These are phyloP conservation scores for Pseudopleuronectes americanus DNA, from an alignment of 2,797 vertebrate species.

Conservation along the genomic window DNA sequence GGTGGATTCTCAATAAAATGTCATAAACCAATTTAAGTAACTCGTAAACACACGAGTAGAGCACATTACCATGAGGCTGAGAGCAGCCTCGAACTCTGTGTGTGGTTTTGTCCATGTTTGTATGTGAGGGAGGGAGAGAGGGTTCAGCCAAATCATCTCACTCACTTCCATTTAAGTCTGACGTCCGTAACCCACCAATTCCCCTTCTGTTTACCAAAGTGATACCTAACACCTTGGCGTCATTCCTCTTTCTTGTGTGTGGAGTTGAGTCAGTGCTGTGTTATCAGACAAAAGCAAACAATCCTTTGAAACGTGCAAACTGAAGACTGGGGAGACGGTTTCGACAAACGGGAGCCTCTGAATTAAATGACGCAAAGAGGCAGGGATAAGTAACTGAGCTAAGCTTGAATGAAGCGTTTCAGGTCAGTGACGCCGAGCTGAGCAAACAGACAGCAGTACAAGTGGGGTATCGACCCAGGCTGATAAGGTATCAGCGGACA, in stretches of 20 bases:
- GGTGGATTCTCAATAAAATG: neutral
- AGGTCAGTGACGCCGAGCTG: constrained; percentile 31
- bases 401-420: constrained; percentile 12
- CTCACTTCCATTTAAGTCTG: constrained; percentile 21
- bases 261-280: constrained; percentile 50
- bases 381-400: constrained; percentile 6
- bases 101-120: neutral
- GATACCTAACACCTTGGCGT: constrained; percentile 58
- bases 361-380: neutral
- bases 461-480: constrained; percentile 55
- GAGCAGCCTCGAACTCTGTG: neutral
- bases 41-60: neutral
- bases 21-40: neutral
- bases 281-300: constrained; percentile 59
- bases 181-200: constrained; percentile 14
- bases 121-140: neutral
- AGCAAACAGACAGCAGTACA: constrained; percentile 59
- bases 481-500: constrained; percentile 71
- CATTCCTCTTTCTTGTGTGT: constrained; percentile 53
- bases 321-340: constrained; percentile 1
- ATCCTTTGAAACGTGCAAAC: constrained; percentile 28
- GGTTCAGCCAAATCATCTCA: constrained; percentile 14
- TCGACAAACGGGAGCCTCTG: neutral
- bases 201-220: constrained; percentile 37
- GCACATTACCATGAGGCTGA: neutral